A percentile compares a stretch with the other conserved stretches of the same genome.
Conservation (phyloP, 2,888 invertebrate genomes). For the Pyrrhia umbra region DNA sequence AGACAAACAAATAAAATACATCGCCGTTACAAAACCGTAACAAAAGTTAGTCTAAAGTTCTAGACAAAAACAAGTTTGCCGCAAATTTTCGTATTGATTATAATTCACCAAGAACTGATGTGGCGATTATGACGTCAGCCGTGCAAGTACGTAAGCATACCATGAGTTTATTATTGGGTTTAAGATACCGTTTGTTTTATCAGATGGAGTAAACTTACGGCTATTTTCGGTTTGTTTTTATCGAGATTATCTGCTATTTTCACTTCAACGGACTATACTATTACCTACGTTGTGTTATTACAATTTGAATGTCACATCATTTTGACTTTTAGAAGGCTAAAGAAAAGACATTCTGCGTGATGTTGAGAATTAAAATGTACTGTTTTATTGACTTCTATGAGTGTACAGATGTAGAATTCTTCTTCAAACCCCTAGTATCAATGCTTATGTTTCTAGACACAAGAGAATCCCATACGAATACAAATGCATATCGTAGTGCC, state of each 20-base stretch:
- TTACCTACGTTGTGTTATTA: conserved; percentile 15
- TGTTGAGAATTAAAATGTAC: no score
- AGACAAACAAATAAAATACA: no score
- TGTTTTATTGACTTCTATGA: no score
- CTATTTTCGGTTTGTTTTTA: conserved; percentile 53
- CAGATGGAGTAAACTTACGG: conserved; percentile 50
- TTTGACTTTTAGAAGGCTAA: background rate
- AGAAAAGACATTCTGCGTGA: background rate
- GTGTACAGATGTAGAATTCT: no score
- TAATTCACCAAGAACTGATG: conserved; percentile 39
- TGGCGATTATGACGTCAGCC: conserved; percentile 35
- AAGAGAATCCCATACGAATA: no score
- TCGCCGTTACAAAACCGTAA: no score
- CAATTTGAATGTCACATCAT: conserved; percentile 23
- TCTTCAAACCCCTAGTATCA: no score
- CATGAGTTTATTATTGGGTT: conserved; percentile 53
- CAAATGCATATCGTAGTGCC: no score
- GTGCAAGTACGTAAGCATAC: conserved; percentile 33
- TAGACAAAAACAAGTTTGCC: conserved; percentile 12
- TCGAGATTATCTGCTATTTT: conserved; percentile 41
- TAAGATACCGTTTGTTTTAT: conserved; percentile 55
- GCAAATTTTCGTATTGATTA: conserved; percentile 44
- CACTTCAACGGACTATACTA: conserved; percentile 21
- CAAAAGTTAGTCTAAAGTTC: background rate
- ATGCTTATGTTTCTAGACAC: no score